Percentiles rank a stretch among this genome's conserved stretches.
phyloP scores from a whole-genome alignment of 1,140 invertebrate genomes.

The Vanessa atalanta region DNA sequence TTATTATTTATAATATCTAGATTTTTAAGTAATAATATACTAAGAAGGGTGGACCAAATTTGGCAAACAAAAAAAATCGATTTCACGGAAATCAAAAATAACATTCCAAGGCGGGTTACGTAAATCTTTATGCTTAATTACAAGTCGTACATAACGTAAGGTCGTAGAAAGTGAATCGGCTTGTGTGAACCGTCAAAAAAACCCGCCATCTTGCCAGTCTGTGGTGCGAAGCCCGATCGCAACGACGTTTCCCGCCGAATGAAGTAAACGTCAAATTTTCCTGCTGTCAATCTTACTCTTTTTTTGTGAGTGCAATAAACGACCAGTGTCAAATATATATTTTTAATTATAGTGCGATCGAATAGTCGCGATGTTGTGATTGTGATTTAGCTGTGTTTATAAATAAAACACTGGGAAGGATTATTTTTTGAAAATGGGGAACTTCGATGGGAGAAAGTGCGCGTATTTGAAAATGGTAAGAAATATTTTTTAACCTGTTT shows the following conservation, averaged over 20 bases:
- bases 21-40: too few relatives aligned
- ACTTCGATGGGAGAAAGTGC: slow-evolving; percentile 50
- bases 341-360: slow-evolving; percentile 47
- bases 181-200: slow-evolving; percentile 79
- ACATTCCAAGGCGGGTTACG: slow-evolving; percentile 73
- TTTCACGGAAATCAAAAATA: slow-evolving; percentile 65
- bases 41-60: slow-evolving; percentile 3
- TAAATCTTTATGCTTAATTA: slow-evolving; percentile 76
- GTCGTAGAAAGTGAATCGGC: slow-evolving; percentile 80
- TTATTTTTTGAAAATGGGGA: slow-evolving; percentile 58
- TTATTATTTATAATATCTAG: too few relatives aligned
- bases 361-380: slow-evolving; percentile 45
- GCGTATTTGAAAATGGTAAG: slow-evolving; percentile 54
- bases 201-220: slow-evolving; percentile 76
- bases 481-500: slow-evolving; percentile 20
- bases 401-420: slow-evolving; percentile 39
- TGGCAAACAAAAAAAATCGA: slow-evolving; percentile 35
- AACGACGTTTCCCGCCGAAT: slow-evolving; percentile 69
- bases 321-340: slow-evolving; percentile 34
- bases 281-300: slow-evolving; percentile 39
- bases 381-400: slow-evolving; percentile 62
- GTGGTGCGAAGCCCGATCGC: slow-evolving; percentile 67
- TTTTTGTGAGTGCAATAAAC: slow-evolving; percentile 33
- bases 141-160: slow-evolving; percentile 75
- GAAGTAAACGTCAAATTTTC: slow-evolving; percentile 54